phyloP scores from a whole-genome alignment of 2,888 invertebrate species.

The Plagiodera versicolora region DNA sequence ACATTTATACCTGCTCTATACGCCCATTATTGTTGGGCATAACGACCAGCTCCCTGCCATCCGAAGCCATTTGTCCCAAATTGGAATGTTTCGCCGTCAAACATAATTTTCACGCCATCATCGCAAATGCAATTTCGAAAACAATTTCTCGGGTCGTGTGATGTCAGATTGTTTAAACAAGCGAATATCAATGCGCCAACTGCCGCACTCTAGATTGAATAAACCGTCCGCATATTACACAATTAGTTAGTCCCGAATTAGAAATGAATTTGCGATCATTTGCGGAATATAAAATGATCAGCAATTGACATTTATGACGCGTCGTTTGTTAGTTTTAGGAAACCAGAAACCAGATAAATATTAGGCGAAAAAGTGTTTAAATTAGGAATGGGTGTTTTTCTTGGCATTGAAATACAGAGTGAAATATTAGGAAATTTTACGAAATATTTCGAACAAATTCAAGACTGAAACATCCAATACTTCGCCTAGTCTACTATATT shows the following conservation, averaged over 20 bases:
- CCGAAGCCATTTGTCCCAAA: neutral
- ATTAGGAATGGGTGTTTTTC: too few relatives aligned
- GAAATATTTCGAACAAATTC: too few relatives aligned
- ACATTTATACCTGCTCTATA: neutral
- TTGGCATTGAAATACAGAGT: too few relatives aligned
- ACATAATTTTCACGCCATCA: neutral
- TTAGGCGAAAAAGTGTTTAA: too few relatives aligned
- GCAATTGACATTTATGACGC: neutral
- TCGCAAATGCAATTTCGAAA: too few relatives aligned
- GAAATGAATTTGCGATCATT: neutral
- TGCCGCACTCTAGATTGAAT: constrained; percentile 4
- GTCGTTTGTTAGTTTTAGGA: neutral
- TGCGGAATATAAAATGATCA: neutral
- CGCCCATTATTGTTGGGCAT: neutral
- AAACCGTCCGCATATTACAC: constrained; percentile 3
- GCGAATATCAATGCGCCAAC: neutral
- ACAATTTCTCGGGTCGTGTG: neutral
- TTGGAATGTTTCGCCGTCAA: neutral
- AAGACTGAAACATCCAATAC: too few relatives aligned
- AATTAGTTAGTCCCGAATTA: constrained; percentile 6
- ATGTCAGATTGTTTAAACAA: constrained; percentile 7
- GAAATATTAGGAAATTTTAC: too few relatives aligned
- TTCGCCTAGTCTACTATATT: too few relatives aligned
- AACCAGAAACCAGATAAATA: too few relatives aligned
- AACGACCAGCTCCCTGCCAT: neutral